phyloP scores from a whole-genome alignment of 2,888 invertebrate species.

The Melieria omissa region DNA sequence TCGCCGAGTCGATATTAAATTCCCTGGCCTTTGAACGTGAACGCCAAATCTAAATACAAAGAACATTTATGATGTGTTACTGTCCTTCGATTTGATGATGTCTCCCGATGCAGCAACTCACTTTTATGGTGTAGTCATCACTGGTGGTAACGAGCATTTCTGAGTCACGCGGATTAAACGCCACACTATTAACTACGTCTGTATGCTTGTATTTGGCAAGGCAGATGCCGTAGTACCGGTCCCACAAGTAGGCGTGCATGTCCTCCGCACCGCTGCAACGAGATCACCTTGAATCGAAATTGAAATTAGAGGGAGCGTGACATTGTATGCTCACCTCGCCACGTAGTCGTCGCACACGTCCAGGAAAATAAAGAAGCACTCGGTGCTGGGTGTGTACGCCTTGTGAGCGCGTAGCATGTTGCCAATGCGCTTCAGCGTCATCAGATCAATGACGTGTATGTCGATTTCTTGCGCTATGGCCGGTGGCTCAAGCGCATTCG shows the following conservation, averaged over 20 bases:
- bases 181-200: slow-evolving; percentile 87
- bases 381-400: slow-evolving; percentile 85
- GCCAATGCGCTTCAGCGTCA: slow-evolving; percentile 79
- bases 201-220: slow-evolving; percentile 79
- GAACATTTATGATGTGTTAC: neutral
- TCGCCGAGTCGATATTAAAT: slow-evolving; percentile 48
- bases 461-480: slow-evolving; percentile 89
- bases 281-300: neutral
- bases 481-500: slow-evolving; percentile 81
- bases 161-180: slow-evolving; percentile 83
- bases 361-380: slow-evolving; percentile 87
- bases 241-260: slow-evolving; percentile 85
- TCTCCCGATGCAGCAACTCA: slow-evolving; percentile 31
- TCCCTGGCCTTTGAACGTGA: slow-evolving; percentile 55
- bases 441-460: slow-evolving; percentile 85
- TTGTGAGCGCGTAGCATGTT: slow-evolving; percentile 82
- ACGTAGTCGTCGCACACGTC: slow-evolving; percentile 86
- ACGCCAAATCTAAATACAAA: slow-evolving; percentile 57
- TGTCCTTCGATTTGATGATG: neutral
- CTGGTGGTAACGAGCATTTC: slow-evolving; percentile 86
- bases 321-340: slow-evolving; percentile 73
- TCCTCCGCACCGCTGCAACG: slow-evolving; percentile 81
- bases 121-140: slow-evolving; percentile 82
- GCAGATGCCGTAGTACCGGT: slow-evolving; percentile 83
- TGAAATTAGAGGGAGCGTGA: neutral